Percentiles rank a stretch among this genome's conserved stretches.
Conservation (phyloP, 2,888 invertebrate genomes). For the Xanthorhoe spadicearia region DNA sequence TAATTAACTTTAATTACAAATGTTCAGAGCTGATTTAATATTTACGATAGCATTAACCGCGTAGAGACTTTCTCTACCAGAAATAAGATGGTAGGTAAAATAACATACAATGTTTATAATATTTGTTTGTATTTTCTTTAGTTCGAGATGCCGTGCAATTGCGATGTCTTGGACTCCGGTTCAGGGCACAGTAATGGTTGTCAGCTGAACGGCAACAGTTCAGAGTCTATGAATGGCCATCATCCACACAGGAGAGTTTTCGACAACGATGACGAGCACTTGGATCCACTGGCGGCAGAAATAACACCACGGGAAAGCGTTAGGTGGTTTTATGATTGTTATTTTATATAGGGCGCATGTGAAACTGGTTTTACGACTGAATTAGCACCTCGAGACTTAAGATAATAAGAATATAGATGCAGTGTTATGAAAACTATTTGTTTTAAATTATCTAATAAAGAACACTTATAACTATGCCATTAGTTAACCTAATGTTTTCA, state of each 20-base stretch:
- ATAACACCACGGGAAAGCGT: constrained; percentile 53
- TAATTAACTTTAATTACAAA: not conserved
- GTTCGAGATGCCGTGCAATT: constrained; percentile 62
- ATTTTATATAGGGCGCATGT: not conserved
- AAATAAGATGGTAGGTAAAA: no score
- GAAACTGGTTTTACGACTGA: not conserved
- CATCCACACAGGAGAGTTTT: constrained; percentile 64
- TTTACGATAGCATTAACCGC: not conserved
- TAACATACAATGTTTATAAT: not conserved
- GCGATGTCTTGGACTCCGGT: constrained; percentile 48
- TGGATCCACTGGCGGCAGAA: constrained; percentile 26
- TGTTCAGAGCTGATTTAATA: not conserved
- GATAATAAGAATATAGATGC: no score
- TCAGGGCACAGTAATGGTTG: constrained; percentile 54
- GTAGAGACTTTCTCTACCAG: constrained; percentile 16
- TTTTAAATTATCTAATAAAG: no score
- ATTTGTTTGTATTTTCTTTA: not conserved
- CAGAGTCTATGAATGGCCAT: constrained; percentile 44
- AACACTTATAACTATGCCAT: no score
- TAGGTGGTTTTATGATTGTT: constrained; percentile 57
- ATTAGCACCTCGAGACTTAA: not conserved
- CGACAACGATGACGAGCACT: constrained; percentile 50
- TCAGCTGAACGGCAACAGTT: constrained; percentile 45
- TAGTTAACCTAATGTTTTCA: not conserved
- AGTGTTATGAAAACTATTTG: no score